phyloP scores from a whole-genome alignment of 2,888 invertebrate genomes.

The Rhogogaster chlorosoma region DNA sequence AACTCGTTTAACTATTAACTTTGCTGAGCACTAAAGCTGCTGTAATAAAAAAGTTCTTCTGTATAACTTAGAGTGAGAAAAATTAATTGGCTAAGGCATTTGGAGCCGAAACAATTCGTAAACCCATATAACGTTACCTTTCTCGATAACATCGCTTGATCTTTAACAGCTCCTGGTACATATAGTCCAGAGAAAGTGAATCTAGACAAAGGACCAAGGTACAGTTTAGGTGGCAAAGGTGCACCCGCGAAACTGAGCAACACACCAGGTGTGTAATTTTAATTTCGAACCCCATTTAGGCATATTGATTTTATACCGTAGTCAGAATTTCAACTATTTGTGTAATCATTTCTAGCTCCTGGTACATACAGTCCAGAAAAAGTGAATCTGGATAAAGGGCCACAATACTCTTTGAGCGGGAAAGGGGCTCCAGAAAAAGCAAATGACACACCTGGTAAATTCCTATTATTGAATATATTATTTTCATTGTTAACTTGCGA shows the following conservation, averaged over 20 bases:
- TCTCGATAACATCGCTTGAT: background rate
- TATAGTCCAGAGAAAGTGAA: conserved; percentile 82
- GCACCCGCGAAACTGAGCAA: conserved; percentile 73
- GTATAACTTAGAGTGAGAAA: background rate
- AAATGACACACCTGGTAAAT: conserved; percentile 74
- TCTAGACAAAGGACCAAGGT: conserved; percentile 79
- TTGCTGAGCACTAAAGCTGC: background rate
- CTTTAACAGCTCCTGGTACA: conserved; percentile 79
- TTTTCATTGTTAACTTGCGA: background rate
- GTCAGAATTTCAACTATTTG: background rate
- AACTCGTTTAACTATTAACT: background rate
- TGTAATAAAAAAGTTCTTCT: background rate
- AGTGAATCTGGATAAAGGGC: conserved; percentile 78
- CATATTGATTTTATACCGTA: background rate
- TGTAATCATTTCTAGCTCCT: conserved; percentile 68
- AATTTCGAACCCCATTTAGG: background rate
- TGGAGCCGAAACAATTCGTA: background rate
- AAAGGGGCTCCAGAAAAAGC: conserved; percentile 76
- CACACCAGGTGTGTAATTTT: conserved; percentile 66
- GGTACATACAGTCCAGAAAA: conserved; percentile 81
- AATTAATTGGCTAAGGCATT: background rate
- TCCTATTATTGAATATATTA: background rate
- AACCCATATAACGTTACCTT: background rate
- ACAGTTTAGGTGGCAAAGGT: conserved; percentile 78
- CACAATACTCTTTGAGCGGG: conserved; percentile 79